Conservation (phyloP, 2,113 vertebrate genomes). For the Cacatua alba region DNA sequence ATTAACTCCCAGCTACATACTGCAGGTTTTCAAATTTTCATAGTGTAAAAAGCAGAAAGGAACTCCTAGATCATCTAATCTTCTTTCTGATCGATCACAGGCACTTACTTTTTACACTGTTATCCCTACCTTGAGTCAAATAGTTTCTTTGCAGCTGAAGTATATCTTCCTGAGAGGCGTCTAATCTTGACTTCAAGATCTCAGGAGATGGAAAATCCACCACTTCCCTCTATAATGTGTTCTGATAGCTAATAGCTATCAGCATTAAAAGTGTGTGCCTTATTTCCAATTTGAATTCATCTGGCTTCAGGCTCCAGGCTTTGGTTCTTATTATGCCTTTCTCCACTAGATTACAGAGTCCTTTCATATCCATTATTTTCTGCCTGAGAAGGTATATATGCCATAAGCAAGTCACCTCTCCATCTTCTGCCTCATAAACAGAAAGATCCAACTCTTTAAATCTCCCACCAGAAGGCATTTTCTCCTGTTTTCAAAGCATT, state of each 20-base stretch:
- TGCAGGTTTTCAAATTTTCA: constrained; percentile 5
- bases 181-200: constrained; percentile 67
- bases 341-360: constrained; percentile 61
- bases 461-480: constrained; percentile 33
- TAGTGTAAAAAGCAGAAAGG: constrained; percentile 9
- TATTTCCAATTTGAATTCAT: constrained; percentile 69
- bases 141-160: constrained; percentile 40
- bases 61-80: constrained; percentile 45
- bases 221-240: constrained; percentile 43
- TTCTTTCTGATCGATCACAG: constrained; percentile 53
- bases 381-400: constrained; percentile 55
- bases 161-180: constrained; percentile 44
- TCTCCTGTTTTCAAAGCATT: background rate
- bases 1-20: background rate
- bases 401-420: constrained; percentile 52
- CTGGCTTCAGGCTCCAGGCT: constrained; percentile 56
- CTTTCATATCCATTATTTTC: constrained; percentile 61
- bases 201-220: constrained; percentile 62
- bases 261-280: constrained; percentile 58
- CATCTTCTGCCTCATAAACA: constrained; percentile 51
- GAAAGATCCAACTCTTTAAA: constrained; percentile 38
- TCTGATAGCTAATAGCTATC: constrained; percentile 65
- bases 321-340: constrained; percentile 55
- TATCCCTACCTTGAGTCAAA: constrained; percentile 47
- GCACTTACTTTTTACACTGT: constrained; percentile 43